Evolutionary conservation across 1,140 invertebrate genomes (phyloP), one percentile per base, ranked within the genome.

Genomic region (Drosophila murphyi): DNA sequence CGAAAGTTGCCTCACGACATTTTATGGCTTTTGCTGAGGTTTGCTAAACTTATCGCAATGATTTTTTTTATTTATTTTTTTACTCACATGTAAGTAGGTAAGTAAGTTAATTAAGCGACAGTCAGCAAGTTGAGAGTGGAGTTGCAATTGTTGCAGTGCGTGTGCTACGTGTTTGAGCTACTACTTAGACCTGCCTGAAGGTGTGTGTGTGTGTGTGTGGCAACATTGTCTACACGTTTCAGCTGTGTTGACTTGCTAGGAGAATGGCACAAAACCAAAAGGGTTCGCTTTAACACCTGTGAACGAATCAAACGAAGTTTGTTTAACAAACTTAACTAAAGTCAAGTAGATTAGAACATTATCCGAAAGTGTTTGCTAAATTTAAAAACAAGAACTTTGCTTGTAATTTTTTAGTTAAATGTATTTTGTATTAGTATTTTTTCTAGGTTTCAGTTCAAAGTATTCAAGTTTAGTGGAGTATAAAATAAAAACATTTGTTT

Each of bases 1-100:
- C 65, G 64, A 82, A 87, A 87, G 69, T 82, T 87, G 76, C 71
- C 83, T 57, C 65, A 87, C 69, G 82, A 87, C 83, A 82, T 88
- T 87, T 82, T 87, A 82, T 80, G 83, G 79, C 63, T 69, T 88
- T 74, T 64, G 79, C 76, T 71, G 69, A 79, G 79, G 76, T 80
- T 88, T 87, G 71, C 72, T 72, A 52, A 63, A 63, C 72, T 48
- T 55, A 48, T 64, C 34, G 45, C 52, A n/a, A 51, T 4, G 51
- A 57, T 63, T 51, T 56, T 61, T 20, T 20, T 0, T 4, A 45
- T n/a, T 20, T 32, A 7, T n/a, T 31, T 69, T 35, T 12, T 68
- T 77, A 20, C 43, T 12, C 28, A 51, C 45, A 45, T 85, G 77
- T 68, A 77, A 80, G 71, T 43, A 43, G 20, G 20, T 20, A 20